Percentiles rank a stretch among this genome's conserved stretches.
Evolutionary conservation across 2,888 invertebrate genomes (phyloP).

Genomic region (Lysandra coridon): DNA sequence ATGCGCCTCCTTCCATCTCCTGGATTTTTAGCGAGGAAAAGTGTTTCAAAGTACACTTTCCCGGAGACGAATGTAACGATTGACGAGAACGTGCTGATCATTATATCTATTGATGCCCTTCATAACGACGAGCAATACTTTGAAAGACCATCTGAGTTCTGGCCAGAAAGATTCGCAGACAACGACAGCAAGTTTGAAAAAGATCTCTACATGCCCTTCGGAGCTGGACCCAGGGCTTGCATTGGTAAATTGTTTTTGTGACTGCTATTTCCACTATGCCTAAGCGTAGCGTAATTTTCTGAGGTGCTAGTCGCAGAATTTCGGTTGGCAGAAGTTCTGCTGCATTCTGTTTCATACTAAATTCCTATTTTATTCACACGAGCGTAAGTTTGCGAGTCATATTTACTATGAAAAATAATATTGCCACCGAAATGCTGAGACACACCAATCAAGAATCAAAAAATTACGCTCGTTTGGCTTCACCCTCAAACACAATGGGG

Average conservation of each 20-base stretch:
- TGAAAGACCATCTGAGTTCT: constrained; percentile 53
- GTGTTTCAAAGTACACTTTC: constrained; percentile 41
- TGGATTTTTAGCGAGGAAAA: constrained; percentile 40
- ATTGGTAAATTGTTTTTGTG: constrained; percentile 49
- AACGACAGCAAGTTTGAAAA: constrained; percentile 48
- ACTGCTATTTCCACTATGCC: not conserved
- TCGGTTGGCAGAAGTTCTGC: too few relatives aligned
- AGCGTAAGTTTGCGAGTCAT: too few relatives aligned
- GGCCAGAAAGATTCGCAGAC: constrained; percentile 56
- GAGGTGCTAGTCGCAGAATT: too few relatives aligned
- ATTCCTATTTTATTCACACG: too few relatives aligned
- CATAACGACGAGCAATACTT: constrained; percentile 60
- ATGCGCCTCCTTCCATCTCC: constrained; percentile 44
- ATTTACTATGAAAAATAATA: too few relatives aligned
- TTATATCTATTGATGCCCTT: constrained; percentile 49
- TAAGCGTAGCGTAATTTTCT: too few relatives aligned
- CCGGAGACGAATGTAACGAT: constrained; percentile 45
- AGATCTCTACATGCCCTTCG: constrained; percentile 58
- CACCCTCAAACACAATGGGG: too few relatives aligned
- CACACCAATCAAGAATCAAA: too few relatives aligned
- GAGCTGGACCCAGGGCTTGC: constrained; percentile 59
- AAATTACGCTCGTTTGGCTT: too few relatives aligned
- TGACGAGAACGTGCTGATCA: constrained; percentile 45
- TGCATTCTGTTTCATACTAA: too few relatives aligned
- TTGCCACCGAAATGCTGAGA: too few relatives aligned